A percentile compares a stretch with the other conserved stretches of the same genome.
Conservation (phyloP, 2,113 vertebrate genomes). For the Laticauda colubrina region DNA sequence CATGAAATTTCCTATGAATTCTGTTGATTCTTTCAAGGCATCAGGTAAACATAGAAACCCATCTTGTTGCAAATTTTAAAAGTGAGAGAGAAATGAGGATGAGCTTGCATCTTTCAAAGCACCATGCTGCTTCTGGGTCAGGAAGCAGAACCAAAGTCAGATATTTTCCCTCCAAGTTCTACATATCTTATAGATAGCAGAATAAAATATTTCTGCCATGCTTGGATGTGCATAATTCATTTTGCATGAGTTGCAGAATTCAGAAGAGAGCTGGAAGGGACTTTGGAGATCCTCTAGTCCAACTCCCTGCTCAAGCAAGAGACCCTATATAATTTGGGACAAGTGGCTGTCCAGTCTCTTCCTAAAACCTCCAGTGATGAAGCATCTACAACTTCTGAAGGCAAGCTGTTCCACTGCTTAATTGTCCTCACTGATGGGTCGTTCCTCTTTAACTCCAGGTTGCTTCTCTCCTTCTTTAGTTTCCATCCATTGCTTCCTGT, state of each 20-base stretch:
- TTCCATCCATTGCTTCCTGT: too few relatives aligned
- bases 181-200: not conserved
- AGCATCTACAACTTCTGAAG: not conserved
- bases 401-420: too few relatives aligned
- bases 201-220: not conserved
- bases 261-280: too few relatives aligned
- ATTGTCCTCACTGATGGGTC: too few relatives aligned
- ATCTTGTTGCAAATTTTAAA: not conserved
- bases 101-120: not conserved
- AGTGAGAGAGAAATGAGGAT: not conserved
- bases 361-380: not conserved
- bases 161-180: not conserved
- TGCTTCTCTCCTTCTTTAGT: too few relatives aligned
- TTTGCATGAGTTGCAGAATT: not conserved
- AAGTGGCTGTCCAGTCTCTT: not conserved
- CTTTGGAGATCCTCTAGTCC: too few relatives aligned
- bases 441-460: too few relatives aligned
- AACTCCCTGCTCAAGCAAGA: too few relatives aligned
- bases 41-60: not conserved
- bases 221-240: not conserved
- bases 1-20: not conserved
- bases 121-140: not conserved
- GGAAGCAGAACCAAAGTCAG: not conserved
- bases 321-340: not conserved
- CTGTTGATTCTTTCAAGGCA: not conserved